phyloP scores from a whole-genome alignment of 2,797 vertebrate species.

The Dendrocincla fuliginosa region DNA sequence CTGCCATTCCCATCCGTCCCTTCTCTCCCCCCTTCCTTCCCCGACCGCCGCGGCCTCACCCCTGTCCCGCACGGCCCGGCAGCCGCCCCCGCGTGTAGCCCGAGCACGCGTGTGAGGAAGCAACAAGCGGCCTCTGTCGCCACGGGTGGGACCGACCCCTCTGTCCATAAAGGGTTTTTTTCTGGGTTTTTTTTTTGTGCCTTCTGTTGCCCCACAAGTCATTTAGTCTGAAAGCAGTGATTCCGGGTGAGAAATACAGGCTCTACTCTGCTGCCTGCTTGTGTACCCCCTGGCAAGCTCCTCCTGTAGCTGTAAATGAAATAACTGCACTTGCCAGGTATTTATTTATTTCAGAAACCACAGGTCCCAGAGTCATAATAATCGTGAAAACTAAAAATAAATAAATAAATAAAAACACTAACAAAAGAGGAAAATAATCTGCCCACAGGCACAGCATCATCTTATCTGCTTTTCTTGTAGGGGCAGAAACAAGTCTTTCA shows the following conservation, averaged over 20 bases:
- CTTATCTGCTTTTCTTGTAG: not conserved
- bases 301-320: not conserved
- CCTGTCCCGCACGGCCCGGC: too few species aligned
- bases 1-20: too few species aligned
- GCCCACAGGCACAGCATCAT: not conserved
- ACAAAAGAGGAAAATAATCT: not conserved
- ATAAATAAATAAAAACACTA: rapidly evolving
- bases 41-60: not conserved
- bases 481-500: not conserved
- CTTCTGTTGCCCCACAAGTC: not conserved
- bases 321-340: not conserved
- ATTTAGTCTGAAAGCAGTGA: not conserved
- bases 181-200: too few species aligned
- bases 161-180: too few species aligned
- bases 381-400: not conserved
- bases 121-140: rapidly evolving
- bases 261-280: not conserved
- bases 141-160: rapidly evolving
- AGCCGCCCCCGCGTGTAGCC: rapidly evolving
- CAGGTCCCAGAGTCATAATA: not conserved
- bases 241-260: not conserved
- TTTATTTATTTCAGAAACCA: not conserved
- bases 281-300: not conserved
- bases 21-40: not conserved
- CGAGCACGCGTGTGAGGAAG: not conserved